Evolutionary conservation across 2,113 vertebrate species (phyloP).

Genomic region (Xenopus laevis): DNA sequence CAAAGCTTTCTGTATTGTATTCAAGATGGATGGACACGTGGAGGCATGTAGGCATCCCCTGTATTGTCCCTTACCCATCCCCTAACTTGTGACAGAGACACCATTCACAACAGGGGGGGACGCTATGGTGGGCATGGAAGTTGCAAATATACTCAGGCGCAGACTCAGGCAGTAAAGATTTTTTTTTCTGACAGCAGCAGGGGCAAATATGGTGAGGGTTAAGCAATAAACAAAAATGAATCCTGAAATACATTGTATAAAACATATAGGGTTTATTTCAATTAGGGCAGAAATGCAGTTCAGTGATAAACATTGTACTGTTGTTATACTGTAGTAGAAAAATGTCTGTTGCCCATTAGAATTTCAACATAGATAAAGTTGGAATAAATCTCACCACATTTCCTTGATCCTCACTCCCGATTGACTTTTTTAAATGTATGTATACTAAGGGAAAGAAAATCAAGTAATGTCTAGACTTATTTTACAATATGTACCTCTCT

Average conservation of each 20-base stretch:
- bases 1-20: too few relatives aligned
- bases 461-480: constrained; percentile 28
- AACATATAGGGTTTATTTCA: background rate
- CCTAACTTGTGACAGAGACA: too few relatives aligned
- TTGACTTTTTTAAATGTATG: constrained; percentile 18
- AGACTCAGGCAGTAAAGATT: too few relatives aligned
- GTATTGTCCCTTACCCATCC: too few relatives aligned
- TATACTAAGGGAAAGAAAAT: constrained; percentile 27
- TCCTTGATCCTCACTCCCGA: background rate
- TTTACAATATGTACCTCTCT: constrained; percentile 11
- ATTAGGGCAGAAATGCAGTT: background rate
- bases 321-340: background rate
- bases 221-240: background rate
- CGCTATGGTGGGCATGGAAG: too few relatives aligned
- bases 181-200: too few relatives aligned
- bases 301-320: background rate
- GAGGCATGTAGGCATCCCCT: too few relatives aligned
- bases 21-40: too few relatives aligned
- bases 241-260: background rate
- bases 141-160: too few relatives aligned
- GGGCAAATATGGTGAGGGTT: too few relatives aligned
- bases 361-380: background rate
- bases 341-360: background rate
- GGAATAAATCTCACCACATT: constrained; percentile 9
- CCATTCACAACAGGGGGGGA: too few relatives aligned